Evolutionary conservation across 2,113 vertebrate species (phyloP), one percentile per base, ranked within the genome.

Genomic region (Plecturocebus donacophilus): DNA sequence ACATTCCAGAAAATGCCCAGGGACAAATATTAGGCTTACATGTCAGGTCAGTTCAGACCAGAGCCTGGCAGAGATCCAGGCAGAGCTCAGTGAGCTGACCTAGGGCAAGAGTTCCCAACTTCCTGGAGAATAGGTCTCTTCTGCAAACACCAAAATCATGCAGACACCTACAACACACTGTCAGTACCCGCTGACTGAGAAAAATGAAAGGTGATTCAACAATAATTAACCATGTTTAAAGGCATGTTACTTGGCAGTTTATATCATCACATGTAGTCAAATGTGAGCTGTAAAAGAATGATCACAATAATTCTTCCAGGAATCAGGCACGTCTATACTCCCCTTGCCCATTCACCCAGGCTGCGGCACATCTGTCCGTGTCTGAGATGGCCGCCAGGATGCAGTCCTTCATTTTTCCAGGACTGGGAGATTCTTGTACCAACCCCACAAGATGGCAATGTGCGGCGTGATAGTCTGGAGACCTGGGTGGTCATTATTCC

Each of bases 361-460:
- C 9, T 42, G 21, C 2, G 30, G 45, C 6, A 3, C 1, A 0
- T 20, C 30, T 32, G 14, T 17, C 40, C 8, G 0, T 45, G 40
- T 82, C 32, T 14, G n/a, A n/a, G 89, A 89, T 2, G 56, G 68
- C 40, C 25, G n/a, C 56, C 45, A 25, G 1, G 45, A 27, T 6
- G 6, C 6, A 16, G 8, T 49, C 68, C 12, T 20, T 71, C 40
- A 25, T 38, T 49, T 81, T 45, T 38, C 91, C 54, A 77, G 70
- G 38, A 84, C 11, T 13, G 1, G 0, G 1, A 94, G 91, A 35
- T 8, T 75, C 73, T 61, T 16, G 7, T 12, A 11, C 6, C 6
- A 42, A 40, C 70, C 42, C 71, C 45, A 45, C 49, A 38, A 5
- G 14, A 70, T 13, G 5, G 42, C 30, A 54, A 21, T 12, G 4